Base-by-base conservation (phyloP, 2,797 vertebrate genomes). In the Heliangelus exortis region DNA sequence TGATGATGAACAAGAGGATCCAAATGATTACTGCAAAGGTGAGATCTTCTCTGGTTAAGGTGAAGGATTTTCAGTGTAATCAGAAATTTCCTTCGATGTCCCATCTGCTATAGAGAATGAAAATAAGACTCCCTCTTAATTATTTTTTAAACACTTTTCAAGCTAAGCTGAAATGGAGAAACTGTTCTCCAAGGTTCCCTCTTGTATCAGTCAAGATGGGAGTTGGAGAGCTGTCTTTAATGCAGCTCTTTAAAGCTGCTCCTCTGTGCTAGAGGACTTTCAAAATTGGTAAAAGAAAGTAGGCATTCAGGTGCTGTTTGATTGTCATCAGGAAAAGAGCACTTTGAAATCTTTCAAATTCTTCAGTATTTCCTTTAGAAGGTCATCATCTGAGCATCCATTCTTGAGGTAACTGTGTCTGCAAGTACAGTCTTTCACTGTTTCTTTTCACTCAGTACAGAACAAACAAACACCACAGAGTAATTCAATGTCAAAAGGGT, bases 1-100 rank as follows among this genome's bases (percentile, higher is more conserved):
- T 81, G 99, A 99, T 2, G 99, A 99, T 31, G 99, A 99, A 80
- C 99, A 99, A 87, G 99, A 99, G 89, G 99, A 99, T 91, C 99
- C 99, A 59, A 99, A 99, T 29, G 99, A 99, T 97, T 99, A 99
- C 95, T 99, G 99, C 97, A 99, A 98, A 97, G 99, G 99, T 99
- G 91, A 45, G 89, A 19, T 25, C 34, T 58, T 61, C 17, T 18
- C n/a, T 59, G 5, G 43, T 75, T 29, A 25, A 47, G 16, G 34
- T 1, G 3, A 22, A 14, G 43, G 15, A 41, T 73, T 87, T 72
- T 54, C 43, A n/a, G 0, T 36, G 31, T 12, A 41, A 26, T 48
- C 26, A 22, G 31, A 59, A 81, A 53, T n/a, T 66, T 21, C 43
- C 48, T 10, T 73, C 5, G 0, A 25, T 53, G 73, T 53, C 26